Evolutionary conservation across 2,888 invertebrate genomes (phyloP).

Genomic region (Synergus japonicus): DNA sequence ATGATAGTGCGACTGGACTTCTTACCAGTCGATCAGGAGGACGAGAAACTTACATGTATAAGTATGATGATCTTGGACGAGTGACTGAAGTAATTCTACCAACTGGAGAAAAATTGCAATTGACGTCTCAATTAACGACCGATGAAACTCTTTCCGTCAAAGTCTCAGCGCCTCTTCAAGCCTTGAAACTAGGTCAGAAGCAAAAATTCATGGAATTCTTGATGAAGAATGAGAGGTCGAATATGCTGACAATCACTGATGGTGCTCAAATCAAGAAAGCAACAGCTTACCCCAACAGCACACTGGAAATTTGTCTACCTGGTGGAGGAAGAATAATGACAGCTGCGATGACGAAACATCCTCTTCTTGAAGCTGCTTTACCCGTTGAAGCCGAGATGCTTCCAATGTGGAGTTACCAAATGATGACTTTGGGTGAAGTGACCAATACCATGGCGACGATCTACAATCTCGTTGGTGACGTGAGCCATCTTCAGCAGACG

Average conservation of each 20-base stretch:
- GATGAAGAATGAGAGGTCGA: constrained; percentile 83
- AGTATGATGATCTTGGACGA: constrained; percentile 93
- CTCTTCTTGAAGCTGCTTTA: constrained; percentile 88
- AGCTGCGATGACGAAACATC: constrained; percentile 89
- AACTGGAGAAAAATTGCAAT: constrained; percentile 92
- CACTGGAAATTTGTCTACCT: constrained; percentile 86
- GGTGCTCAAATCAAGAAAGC: constrained; percentile 86
- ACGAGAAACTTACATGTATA: constrained; percentile 92
- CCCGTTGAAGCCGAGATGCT: constrained; percentile 94
- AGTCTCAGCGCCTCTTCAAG: constrained; percentile 82
- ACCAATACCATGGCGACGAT: constrained; percentile 89
- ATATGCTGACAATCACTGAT: constrained; percentile 84
- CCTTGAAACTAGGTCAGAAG: constrained; percentile 79
- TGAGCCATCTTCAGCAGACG: constrained; percentile 90
- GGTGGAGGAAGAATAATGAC: constrained; percentile 87
- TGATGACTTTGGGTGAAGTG: constrained; percentile 87
- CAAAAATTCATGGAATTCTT: constrained; percentile 81
- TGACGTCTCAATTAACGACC: constrained; percentile 87
- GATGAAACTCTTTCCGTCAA: constrained; percentile 88
- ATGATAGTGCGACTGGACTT: constrained; percentile 92
- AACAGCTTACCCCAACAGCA: constrained; percentile 87
- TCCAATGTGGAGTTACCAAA: constrained; percentile 93
- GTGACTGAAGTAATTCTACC: constrained; percentile 92
- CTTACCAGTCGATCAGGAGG: constrained; percentile 91
- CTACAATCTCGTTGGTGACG: constrained; percentile 90